These are phyloP conservation scores for Ormyrus nitidulus DNA, from an alignment of 2,888 invertebrate species.

Conservation along the genomic window DNA sequence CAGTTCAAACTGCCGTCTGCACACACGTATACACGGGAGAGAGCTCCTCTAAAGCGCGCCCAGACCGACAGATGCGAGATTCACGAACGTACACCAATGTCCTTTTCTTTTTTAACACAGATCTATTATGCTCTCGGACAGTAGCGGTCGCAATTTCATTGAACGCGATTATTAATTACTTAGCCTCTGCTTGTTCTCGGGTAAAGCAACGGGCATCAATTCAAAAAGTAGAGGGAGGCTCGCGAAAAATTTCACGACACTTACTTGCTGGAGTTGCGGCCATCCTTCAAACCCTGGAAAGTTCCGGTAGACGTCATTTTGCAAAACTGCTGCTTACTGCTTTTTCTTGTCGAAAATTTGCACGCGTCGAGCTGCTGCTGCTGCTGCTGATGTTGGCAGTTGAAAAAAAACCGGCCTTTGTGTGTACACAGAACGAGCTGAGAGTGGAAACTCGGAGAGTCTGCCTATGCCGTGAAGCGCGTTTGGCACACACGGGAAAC, in stretches of 20 bases:
- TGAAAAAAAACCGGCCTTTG: not conserved
- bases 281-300: constrained; percentile 79
- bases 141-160: no score
- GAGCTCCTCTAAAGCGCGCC: not conserved
- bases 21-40: not conserved
- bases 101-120: no score
- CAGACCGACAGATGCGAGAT: not conserved
- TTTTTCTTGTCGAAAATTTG: not conserved
- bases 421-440: not conserved
- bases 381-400: no score
- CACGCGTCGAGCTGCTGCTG: no score
- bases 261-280: constrained; percentile 82
- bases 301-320: constrained; percentile 81
- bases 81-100: no score
- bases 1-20: constrained; percentile 47
- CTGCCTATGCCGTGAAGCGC: not conserved
- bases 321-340: not conserved
- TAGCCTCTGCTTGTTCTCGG: no score
- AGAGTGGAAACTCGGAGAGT: not conserved
- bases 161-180: no score
- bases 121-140: no score
- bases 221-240: no score
- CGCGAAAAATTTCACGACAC: constrained; percentile 64
- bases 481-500: not conserved
- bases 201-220: no score